phyloP scores from a whole-genome alignment of 2,113 vertebrate genomes.

The Equus quagga region DNA sequence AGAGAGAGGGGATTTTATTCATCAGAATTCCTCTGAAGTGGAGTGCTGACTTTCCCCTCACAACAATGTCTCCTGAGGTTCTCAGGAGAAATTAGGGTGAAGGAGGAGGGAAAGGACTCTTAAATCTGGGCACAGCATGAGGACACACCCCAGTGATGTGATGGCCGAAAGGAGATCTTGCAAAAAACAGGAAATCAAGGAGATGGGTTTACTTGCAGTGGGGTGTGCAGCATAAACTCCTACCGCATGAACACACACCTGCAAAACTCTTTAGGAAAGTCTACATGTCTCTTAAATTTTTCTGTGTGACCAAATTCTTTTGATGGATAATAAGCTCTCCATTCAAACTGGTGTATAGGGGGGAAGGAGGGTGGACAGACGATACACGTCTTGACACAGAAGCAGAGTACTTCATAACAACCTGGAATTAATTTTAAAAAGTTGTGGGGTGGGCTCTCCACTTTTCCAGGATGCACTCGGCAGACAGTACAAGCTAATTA shows the following conservation, averaged over 20 bases:
- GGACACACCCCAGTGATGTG: neutral
- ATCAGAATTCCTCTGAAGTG: neutral
- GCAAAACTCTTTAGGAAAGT: neutral
- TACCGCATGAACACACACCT: neutral
- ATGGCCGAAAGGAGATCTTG: neutral
- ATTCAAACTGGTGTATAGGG: neutral
- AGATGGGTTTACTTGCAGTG: neutral
- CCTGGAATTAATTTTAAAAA: neutral
- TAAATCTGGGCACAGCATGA: neutral
- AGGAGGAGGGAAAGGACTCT: neutral
- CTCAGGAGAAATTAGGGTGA: neutral
- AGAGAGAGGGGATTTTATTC: neutral
- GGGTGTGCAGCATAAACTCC: neutral
- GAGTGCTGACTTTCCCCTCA: neutral
- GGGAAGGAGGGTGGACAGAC: neutral
- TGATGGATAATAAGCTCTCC: neutral
- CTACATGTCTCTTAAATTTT: neutral
- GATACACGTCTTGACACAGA: neutral
- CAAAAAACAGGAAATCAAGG: neutral
- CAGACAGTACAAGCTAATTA: neutral
- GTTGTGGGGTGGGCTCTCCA: neutral
- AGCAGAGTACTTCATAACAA: neutral
- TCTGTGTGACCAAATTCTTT: neutral
- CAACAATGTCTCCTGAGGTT: neutral
- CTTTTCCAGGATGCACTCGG: neutral